These are phyloP conservation scores for Caerostris extrusa DNA, from an alignment of 1,140 invertebrate genomes.

Conservation along the genomic window DNA sequence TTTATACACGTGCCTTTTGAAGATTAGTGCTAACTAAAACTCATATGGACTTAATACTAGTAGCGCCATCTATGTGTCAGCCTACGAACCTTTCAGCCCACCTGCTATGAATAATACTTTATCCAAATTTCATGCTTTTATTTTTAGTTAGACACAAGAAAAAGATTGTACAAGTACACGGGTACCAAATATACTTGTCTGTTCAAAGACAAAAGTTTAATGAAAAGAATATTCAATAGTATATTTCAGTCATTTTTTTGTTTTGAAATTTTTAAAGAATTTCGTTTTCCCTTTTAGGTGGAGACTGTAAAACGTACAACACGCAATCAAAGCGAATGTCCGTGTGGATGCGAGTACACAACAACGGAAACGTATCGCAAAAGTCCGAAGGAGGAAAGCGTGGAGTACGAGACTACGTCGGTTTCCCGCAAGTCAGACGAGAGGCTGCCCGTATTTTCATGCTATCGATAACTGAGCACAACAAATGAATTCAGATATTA, in stretches of 20 bases:
- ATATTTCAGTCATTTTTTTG: neutral
- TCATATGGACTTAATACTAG: too few species aligned
- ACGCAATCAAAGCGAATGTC: neutral
- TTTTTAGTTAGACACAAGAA: too few species aligned
- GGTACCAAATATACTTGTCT: too few species aligned
- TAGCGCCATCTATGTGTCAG: too few species aligned
- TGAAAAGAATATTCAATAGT: neutral
- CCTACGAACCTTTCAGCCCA: too few species aligned
- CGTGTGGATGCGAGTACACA: constrained; percentile 3
- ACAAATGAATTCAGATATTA: neutral
- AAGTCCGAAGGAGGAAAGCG: neutral
- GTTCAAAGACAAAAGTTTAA: neutral
- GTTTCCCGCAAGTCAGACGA: neutral
- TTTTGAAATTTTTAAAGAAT: neutral
- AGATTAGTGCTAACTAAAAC: too few species aligned
- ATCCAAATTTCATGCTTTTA: too few species aligned
- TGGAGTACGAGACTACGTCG: neutral
- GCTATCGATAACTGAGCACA: constrained; percentile 4
- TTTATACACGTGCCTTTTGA: too few species aligned
- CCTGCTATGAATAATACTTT: too few species aligned
- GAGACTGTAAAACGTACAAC: constrained; percentile 7
- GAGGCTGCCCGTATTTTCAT: constrained; percentile 36
- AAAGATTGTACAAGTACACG: too few species aligned
- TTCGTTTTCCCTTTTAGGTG: neutral
- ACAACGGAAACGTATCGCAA: constrained; percentile 1